Evolutionary conservation across 92 coral and sea anemone species (phyloP), one percentile per base, ranked within the genome.

Genomic region (Galaxea fascicularis): DNA sequence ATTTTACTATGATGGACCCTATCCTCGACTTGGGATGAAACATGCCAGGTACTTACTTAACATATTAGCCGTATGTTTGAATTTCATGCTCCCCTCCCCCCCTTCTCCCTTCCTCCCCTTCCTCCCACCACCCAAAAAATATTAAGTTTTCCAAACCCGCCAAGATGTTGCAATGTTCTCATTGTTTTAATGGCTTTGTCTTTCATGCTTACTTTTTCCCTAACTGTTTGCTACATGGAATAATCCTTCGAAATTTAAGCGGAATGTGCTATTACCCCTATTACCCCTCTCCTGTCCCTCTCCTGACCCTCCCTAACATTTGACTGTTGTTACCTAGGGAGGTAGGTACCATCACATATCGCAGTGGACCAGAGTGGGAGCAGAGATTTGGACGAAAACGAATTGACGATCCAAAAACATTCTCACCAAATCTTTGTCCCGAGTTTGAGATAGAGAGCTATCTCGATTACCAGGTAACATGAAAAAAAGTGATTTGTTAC

Each of bases 351-450:
- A 94, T 94, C 47, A 92, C 95, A 28, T 95, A 95, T 84, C 95
- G 98, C 14, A 95, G 98, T 64, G 98, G 98, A 46, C 94, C 94
- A 7, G 98, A 95, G 79, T 95, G 98, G 98, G 98, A 92, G 82
- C 93, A 77, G 78, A 86, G 98, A 56, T 95, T 95, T 85, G 98
- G 98, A 5, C 90, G 98, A 4, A 77, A 87, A 79, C 92, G 95
- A 25, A 90, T 95, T n/a, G 95, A 94, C 13, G 87, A 92, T 27
- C 74, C 93, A 1, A 66, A 70, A 25, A 54, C 68, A 49, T 15
- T 90, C 31, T 83, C 89, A 22, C 95, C 98, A n/a, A 92, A 93
- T 75, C 93, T 95, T 49, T 88, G 98, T 45, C 98, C 98, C 44
- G 98, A 95, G 56, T 95, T 95, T 80, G 95, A 92, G 82, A 95